Evolutionary conservation across 2,888 invertebrate genomes (phyloP), one percentile per base, ranked within the genome.

Genomic region (Isotomurus palustris): DNA sequence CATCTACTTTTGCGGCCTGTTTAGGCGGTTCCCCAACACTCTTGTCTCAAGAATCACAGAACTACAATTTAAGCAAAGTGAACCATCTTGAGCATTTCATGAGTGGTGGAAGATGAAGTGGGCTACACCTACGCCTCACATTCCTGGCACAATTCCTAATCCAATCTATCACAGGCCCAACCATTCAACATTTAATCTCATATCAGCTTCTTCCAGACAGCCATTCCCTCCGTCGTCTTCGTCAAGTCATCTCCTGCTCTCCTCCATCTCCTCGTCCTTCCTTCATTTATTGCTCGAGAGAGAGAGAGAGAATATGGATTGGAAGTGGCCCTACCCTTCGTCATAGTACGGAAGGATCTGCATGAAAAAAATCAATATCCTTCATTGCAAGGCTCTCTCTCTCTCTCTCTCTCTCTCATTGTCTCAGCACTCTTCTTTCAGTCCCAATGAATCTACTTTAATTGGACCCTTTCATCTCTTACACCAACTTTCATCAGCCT

Each of bases 1-100:
- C 51, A 48, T 49, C 49, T 50, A 49, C 28, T 21, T 43, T 44
- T 43, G 27, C 45, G 44, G 56, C 35, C 50, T 40, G 50, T 56
- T 51, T 22, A 35, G 44, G 43, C 44, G 32, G 17, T 24, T 41
- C 41, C 32, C 29, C 45, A 53, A 36, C 53, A 45, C 43, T 24
- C 43, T 43, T 53, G 38, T 19, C 38, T 38, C 38, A 38, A 38
- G 38, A 38, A 38, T 38, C 38, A 38, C 19, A 5, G 38, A 32
- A 8, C 32, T 10, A 32, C 8, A 10, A 14, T 32, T 10, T 14
- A 38, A 38, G 38, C 19, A 8, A 19, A 14, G 19, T 14, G 38
- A 3, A 43, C 19, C 43, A 8, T 8, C 12, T 43, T 43, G 43
- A 43, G 43, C 19, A 14, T 43, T 43, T 43, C 43, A 43, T 3